Conservation (phyloP, 2,888 invertebrate species). For the Caenorhabditis sp. region DNA sequence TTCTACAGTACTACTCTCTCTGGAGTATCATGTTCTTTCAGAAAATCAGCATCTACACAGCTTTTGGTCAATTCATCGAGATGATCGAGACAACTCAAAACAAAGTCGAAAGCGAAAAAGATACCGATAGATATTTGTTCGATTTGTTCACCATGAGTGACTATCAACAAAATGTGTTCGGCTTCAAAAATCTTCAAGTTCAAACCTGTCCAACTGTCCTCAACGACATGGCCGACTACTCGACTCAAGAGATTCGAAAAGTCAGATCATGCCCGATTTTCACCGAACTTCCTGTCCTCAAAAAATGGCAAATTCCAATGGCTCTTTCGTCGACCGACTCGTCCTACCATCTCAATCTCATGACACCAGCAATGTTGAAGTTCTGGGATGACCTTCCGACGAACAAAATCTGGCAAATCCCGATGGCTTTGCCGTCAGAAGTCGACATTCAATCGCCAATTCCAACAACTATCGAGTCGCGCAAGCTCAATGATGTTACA, state of each 20-base stretch:
- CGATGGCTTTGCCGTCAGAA: neutral
- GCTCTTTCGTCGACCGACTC: neutral
- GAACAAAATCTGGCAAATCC: neutral
- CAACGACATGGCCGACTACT: neutral
- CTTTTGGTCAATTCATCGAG: conserved; percentile 28
- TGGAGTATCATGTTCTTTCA: too few species aligned
- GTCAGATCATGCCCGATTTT: conserved; percentile 12
- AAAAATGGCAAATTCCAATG: neutral
- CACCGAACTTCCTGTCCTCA: too few species aligned
- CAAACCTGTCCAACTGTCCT: conserved; percentile 17
- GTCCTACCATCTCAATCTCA: neutral
- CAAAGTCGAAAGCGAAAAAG: neutral
- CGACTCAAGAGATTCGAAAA: neutral
- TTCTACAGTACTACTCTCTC: neutral
- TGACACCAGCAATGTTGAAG: neutral
- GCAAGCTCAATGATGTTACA: neutral
- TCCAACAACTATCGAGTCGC: neutral
- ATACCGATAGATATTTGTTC: conserved; percentile 10
- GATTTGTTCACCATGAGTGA: conserved; percentile 17
- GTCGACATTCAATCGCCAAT: neutral
- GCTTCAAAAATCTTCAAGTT: conserved; percentile 8
- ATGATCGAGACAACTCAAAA: conserved; percentile 17
- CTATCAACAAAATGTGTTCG: conserved; percentile 12
- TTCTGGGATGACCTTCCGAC: neutral
- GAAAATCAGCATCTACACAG: conserved; percentile 34